Conservation (phyloP, 2,113 vertebrate species). For the Vulpes lagopus region DNA sequence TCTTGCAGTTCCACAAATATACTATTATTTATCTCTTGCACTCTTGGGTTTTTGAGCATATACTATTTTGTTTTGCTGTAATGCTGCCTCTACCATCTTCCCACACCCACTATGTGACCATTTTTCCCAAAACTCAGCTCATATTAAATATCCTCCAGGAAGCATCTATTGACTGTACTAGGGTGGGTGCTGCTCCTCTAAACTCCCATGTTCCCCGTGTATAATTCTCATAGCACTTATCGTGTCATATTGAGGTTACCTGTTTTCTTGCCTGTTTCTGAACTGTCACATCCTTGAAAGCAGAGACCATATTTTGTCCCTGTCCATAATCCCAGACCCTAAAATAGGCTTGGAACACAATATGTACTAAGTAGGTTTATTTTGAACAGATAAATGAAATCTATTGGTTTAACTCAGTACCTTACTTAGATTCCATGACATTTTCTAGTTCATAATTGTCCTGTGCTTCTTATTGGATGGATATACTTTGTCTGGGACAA, state of each 20-base stretch:
- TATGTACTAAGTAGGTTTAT: neutral
- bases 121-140: neutral
- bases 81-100: neutral
- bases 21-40: neutral
- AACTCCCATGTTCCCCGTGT: neutral
- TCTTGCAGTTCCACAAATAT: neutral
- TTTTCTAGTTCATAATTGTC: neutral
- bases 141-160: neutral
- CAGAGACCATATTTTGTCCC: neutral
- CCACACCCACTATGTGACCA: neutral
- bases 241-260: neutral
- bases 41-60: neutral
- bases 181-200: neutral
- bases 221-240: neutral
- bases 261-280: neutral
- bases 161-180: neutral
- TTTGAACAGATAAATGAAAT: neutral
- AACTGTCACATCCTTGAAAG: neutral
- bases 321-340: neutral
- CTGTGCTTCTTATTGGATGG: neutral
- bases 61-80: neutral
- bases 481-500: slow-evolving; percentile 5
- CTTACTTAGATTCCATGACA: neutral
- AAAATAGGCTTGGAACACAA: neutral
- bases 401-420: neutral